A percentile compares a stretch with the other conserved stretches of the same genome.
These are phyloP conservation scores for Oasisia sp. DNA, from an alignment of 2,888 invertebrate species.

Conservation along the genomic window DNA sequence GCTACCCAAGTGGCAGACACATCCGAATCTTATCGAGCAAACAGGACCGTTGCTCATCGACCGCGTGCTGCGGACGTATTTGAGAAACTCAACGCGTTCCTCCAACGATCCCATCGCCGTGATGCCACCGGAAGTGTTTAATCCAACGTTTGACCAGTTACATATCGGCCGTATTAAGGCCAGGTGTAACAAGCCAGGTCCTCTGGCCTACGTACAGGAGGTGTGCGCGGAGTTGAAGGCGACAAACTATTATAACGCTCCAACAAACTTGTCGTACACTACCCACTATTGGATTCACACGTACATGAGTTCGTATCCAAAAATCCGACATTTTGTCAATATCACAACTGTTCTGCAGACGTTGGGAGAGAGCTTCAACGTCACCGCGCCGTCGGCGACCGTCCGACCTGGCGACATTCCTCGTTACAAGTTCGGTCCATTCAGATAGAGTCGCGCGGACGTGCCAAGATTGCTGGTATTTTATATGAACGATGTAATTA, in stretches of 20 bases:
- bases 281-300: slow-evolving; percentile 41
- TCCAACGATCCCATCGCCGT: not conserved
- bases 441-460: not conserved
- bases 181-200: slow-evolving; percentile 28
- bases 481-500: too few relatives aligned
- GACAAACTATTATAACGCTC: slow-evolving; percentile 14
- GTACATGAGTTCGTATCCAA: not conserved
- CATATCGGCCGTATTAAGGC: slow-evolving; percentile 38
- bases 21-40: slow-evolving; percentile 14
- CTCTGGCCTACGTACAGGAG: not conserved
- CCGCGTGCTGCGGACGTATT: not conserved
- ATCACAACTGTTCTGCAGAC: not conserved
- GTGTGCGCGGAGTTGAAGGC: slow-evolving; percentile 30
- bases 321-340: not conserved
- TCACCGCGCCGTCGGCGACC: not conserved
- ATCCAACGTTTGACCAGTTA: slow-evolving; percentile 35
- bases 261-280: slow-evolving; percentile 30
- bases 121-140: slow-evolving; percentile 34
- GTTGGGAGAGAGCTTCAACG: not conserved
- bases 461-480: too few relatives aligned
- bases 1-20: too few relatives aligned
- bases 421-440: not conserved
- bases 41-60: not conserved
- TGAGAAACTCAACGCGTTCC: not conserved
- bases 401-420: not conserved